phyloP scores from a whole-genome alignment of 2,797 vertebrate genomes.

The Schizopygopsis pylzovi region DNA sequence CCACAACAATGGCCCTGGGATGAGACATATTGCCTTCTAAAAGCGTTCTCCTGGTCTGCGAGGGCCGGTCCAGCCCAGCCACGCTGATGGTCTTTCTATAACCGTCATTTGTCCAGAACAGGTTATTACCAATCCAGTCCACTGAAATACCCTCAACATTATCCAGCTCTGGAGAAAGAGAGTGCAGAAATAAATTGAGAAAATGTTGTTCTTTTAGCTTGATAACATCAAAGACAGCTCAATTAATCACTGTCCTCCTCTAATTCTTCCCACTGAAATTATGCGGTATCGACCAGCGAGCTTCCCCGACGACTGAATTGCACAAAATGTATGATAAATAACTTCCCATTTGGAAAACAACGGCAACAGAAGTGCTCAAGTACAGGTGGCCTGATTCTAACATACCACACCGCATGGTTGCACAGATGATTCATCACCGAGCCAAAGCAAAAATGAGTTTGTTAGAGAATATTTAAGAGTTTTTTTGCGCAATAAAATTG shows the following conservation, averaged over 20 bases:
- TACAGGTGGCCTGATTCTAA: conserved; percentile 40
- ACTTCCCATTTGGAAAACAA: conserved; percentile 47
- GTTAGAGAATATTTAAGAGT: conserved; percentile 14
- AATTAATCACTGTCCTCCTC: conserved; percentile 59
- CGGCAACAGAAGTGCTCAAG: conserved; percentile 5
- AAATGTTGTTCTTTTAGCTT: conserved; percentile 40
- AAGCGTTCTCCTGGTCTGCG: conserved; percentile 83
- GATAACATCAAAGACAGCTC: conserved; percentile 49
- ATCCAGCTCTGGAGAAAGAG: conserved; percentile 78
- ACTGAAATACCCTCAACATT: conserved; percentile 89
- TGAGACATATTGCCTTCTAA: conserved; percentile 87
- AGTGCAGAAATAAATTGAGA: conserved; percentile 34
- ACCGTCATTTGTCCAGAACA: conserved; percentile 89
- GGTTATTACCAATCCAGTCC: conserved; percentile 89
- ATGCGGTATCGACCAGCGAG: conserved; percentile 50
- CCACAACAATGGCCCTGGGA: conserved; percentile 86
- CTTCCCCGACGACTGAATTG: conserved; percentile 31
- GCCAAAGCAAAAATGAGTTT: background rate
- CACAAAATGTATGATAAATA: conserved; percentile 43
- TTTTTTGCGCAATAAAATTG: background rate
- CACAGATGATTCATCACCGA: conserved; percentile 39
- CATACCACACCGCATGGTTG: background rate
- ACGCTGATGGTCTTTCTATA: conserved; percentile 85
- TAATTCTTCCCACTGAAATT: conserved; percentile 38
- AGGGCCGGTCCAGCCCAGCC: conserved; percentile 84